Conservation (phyloP, 1,140 invertebrate species). For the Octopus sinensis region DNA sequence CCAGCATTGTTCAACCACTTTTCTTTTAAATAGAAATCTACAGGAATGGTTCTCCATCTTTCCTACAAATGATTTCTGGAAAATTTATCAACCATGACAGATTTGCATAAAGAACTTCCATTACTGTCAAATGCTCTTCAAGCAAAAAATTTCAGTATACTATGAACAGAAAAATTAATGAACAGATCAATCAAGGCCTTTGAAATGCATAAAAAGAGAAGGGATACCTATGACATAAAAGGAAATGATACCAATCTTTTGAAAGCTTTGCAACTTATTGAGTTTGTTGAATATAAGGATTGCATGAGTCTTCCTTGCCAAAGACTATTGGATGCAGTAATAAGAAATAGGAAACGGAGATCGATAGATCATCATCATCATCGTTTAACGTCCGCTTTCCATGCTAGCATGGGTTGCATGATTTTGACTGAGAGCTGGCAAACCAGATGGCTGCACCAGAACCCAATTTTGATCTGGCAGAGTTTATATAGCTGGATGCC, state of each 20-base stretch:
- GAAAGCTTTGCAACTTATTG: not conserved
- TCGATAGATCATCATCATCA: too few species aligned
- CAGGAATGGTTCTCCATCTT: constrained; percentile 1
- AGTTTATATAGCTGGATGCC: too few species aligned
- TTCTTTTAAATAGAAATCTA: not conserved
- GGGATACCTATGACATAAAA: not conserved
- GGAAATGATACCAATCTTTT: not conserved
- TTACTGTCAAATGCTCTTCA: constrained; percentile 2
- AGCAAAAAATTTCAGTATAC: not conserved
- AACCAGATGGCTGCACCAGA: too few species aligned
- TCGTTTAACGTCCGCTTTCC: too few species aligned
- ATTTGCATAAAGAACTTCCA: not conserved
- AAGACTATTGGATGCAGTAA: too few species aligned
- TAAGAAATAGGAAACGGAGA: too few species aligned
- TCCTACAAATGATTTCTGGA: not conserved
- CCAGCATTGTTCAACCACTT: not conserved
- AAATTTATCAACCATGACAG: not conserved
- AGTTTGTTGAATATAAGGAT: too few species aligned
- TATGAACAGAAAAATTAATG: not conserved
- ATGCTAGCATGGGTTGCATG: too few species aligned
- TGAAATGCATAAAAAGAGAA: not conserved
- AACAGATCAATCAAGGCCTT: not conserved
- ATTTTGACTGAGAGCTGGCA: too few species aligned
- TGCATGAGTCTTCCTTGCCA: too few species aligned
- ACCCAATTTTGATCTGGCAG: too few species aligned